phyloP scores from a whole-genome alignment of 2,113 vertebrate genomes.

The Xenotilapia caudafasciata region DNA sequence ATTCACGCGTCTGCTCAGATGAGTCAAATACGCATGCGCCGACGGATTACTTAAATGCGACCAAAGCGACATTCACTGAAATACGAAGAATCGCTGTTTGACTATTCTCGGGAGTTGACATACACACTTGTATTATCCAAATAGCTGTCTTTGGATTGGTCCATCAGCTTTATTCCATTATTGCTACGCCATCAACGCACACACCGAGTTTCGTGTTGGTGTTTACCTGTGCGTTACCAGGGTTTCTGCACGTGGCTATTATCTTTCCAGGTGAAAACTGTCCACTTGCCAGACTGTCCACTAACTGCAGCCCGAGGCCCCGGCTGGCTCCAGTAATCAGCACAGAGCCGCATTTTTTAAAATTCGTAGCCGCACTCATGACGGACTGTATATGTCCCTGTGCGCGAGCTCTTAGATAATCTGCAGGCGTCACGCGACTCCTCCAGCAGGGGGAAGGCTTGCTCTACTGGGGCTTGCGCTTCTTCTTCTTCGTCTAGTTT shows the following conservation, averaged over 20 bases:
- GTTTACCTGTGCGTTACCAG: slow-evolving; percentile 64
- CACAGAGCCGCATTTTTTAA: slow-evolving; percentile 64
- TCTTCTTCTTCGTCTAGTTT: neutral
- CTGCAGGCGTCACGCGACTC: neutral
- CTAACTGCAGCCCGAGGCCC: slow-evolving; percentile 73
- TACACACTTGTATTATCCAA: neutral
- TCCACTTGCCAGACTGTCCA: slow-evolving; percentile 56
- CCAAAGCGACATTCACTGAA: neutral
- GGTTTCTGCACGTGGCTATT: slow-evolving; percentile 65
- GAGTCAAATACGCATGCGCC: neutral
- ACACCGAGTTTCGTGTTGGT: neutral
- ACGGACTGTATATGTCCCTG: fast-evolving
- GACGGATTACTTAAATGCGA: fast-evolving
- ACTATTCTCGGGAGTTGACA: neutral
- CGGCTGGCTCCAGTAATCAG: slow-evolving; percentile 74
- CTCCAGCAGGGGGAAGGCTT: neutral
- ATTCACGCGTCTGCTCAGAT: neutral
- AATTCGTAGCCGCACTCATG: slow-evolving; percentile 33
- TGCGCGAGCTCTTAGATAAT: neutral
- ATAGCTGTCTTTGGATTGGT: neutral
- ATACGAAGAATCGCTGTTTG: fast-evolving
- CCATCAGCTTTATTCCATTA: fast-evolving
- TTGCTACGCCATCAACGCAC: neutral
- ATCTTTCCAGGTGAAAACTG: slow-evolving; percentile 61
- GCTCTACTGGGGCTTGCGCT: neutral